Base-by-base conservation (phyloP, 2,113 vertebrate genomes). In the Thomomys bottae region DNA sequence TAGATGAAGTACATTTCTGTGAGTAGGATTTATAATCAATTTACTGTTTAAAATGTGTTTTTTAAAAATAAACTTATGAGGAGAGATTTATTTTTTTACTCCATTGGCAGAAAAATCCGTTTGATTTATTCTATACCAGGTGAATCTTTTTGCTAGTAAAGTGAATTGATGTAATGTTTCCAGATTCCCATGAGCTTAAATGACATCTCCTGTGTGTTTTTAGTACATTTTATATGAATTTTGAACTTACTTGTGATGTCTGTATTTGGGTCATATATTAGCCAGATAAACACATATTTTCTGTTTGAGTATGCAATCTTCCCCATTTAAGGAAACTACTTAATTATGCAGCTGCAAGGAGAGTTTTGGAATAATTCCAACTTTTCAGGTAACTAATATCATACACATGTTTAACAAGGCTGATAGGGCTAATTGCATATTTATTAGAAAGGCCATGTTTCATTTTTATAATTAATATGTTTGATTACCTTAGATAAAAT, bases 151-250 rank as follows among this genome's bases (percentile, higher is more conserved):
- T 76, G 72, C 84, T 84, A 34, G 38, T 59, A 64, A 90, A 89
- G n/a, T 92, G 68, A 73, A 71, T 90, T 95, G 93, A 96, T 84
- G 88, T 87, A 93, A 91, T 95, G 90, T 87, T 92, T 87, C 87
- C 57, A 67, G 90, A 94, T 86, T 93, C 84, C 63, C 34, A 80
- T 59, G 84, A 79, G 42, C 30, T 38, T 88, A 94, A 90, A 70
- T 84, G 76, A 24, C 76, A 93, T 81, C 63, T 88, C 45, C 10
- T 90, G 61, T 72, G 14, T 78, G 28, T 78, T 95, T 93, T 89
- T 42, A 85, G 64, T n/a, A 64, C 9, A 73, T 92, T 92, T 95
- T 95, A 90, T 85, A 42, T 45, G 78, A 38, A 68, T 59, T 92
- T 94, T 49, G 67, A 83, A 70, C 77, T 95, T 96, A 95, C 94